Evolutionary conservation across 1,140 invertebrate species (phyloP).

Genomic region (Manduca sexta): DNA sequence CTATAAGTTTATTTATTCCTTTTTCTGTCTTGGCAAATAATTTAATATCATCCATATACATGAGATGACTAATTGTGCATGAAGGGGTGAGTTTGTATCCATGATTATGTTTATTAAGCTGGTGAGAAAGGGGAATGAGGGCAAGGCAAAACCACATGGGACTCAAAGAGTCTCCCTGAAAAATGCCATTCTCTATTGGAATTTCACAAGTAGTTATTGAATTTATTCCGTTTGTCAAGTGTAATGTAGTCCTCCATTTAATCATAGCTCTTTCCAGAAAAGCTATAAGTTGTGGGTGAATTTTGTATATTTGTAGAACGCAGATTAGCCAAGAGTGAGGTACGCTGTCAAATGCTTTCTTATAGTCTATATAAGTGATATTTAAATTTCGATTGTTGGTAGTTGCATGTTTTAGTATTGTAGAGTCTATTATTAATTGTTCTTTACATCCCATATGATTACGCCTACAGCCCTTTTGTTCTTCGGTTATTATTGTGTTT

Average conservation of each 20-base stretch:
- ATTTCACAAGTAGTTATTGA: background rate
- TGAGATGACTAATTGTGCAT: background rate
- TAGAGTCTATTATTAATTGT: background rate
- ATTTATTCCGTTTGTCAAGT: too few relatives aligned
- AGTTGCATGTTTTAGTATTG: slow-evolving; percentile 3
- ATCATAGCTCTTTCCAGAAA: too few relatives aligned
- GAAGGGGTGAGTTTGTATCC: too few relatives aligned
- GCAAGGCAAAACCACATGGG: background rate
- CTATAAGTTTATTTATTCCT: background rate
- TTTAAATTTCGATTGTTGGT: too few relatives aligned
- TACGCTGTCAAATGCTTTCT: too few relatives aligned
- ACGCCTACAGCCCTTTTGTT: background rate
- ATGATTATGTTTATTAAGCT: background rate
- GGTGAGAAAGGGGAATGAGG: background rate
- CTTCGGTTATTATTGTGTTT: slow-evolving; percentile 13
- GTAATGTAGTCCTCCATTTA: too few relatives aligned
- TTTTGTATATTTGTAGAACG: too few relatives aligned
- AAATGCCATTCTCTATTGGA: background rate
- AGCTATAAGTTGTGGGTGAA: too few relatives aligned
- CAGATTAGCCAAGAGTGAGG: too few relatives aligned
- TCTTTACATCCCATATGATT: background rate
- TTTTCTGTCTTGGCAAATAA: background rate
- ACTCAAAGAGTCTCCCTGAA: background rate
- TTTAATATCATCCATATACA: background rate
- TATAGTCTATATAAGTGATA: too few relatives aligned